Evolutionary conservation across 2,113 vertebrate genomes (phyloP).

Genomic region (Gambusia affinis): DNA sequence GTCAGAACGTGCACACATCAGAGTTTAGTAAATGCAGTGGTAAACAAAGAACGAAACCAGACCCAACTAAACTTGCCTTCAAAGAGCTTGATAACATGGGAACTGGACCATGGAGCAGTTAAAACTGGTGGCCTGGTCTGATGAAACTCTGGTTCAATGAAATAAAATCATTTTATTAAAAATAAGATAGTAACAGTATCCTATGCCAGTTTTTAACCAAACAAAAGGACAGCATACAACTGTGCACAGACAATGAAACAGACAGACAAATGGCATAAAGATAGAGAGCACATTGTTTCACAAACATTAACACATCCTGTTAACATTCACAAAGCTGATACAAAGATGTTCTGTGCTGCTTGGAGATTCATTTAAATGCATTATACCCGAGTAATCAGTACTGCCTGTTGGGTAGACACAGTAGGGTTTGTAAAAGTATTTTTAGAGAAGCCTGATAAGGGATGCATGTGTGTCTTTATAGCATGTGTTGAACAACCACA

Average conservation of each 20-base stretch:
- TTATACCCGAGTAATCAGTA: conserved; percentile 47
- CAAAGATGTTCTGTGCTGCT: conserved; percentile 46
- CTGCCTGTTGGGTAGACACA: conserved; percentile 53
- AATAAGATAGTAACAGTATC: background rate
- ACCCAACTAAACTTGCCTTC: background rate
- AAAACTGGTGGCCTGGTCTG: background rate
- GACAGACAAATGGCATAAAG: background rate
- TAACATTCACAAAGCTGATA: conserved; percentile 36
- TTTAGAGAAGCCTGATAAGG: conserved; percentile 53
- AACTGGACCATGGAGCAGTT: background rate
- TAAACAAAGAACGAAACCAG: too few species aligned
- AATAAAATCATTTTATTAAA: too few species aligned
- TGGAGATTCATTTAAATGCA: conserved; percentile 51
- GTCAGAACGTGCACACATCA: too few species aligned
- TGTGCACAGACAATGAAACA: background rate
- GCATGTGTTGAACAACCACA: conserved; percentile 4
- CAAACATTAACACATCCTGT: conserved; percentile 40
- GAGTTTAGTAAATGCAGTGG: too few species aligned
- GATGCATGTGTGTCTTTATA: conserved; percentile 12
- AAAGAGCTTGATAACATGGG: background rate
- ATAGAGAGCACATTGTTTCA: conserved; percentile 12
- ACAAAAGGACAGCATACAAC: conserved; percentile 10
- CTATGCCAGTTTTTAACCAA: background rate
- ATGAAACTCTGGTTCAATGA: background rate
- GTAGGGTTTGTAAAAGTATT: conserved; percentile 49